Conservation (phyloP, 1,140 invertebrate genomes). For the Littorina saxatilis region DNA sequence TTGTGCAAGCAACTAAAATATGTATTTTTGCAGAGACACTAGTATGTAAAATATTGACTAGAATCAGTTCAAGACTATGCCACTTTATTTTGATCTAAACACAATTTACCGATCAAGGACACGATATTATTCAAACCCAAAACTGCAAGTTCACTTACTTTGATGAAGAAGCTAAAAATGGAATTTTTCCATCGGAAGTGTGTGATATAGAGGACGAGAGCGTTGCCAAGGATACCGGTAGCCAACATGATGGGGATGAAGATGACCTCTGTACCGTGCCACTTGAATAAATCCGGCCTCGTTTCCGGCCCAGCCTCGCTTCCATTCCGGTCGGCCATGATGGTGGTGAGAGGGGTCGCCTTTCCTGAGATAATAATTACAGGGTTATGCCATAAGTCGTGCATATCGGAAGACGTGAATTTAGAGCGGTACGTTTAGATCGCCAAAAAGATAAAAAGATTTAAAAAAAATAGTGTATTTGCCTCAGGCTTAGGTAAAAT, state of each 20-base stretch:
- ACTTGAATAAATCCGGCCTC: conserved; percentile 42
- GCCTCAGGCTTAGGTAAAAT: too few relatives aligned
- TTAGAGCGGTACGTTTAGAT: too few relatives aligned
- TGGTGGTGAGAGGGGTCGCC: too few relatives aligned
- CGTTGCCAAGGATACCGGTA: conserved; percentile 50
- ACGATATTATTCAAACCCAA: too few relatives aligned
- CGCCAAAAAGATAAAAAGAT: too few relatives aligned
- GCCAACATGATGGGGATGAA: conserved; percentile 44
- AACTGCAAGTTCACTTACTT: conserved; percentile 39
- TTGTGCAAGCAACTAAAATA: background rate
- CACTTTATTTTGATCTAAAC: background rate
- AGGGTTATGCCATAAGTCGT: too few relatives aligned
- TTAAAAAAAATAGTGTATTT: too few relatives aligned
- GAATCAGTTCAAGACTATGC: background rate
- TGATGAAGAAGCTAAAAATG: conserved; percentile 48
- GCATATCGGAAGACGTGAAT: too few relatives aligned
- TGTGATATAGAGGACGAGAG: conserved; percentile 52
- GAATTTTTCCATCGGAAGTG: conserved; percentile 49
- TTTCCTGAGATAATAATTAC: too few relatives aligned
- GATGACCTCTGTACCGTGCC: conserved; percentile 48
- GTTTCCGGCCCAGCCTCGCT: conserved; percentile 1
- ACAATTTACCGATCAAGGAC: too few relatives aligned
- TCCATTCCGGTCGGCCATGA: conserved; percentile 3
- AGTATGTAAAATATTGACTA: too few relatives aligned
- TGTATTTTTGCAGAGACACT: too few relatives aligned